A percentile compares a stretch with the other conserved stretches of the same genome.
These are phyloP conservation scores for Pachypsylla venusta DNA, from an alignment of 1,140 invertebrate species.

Conservation along the genomic window DNA sequence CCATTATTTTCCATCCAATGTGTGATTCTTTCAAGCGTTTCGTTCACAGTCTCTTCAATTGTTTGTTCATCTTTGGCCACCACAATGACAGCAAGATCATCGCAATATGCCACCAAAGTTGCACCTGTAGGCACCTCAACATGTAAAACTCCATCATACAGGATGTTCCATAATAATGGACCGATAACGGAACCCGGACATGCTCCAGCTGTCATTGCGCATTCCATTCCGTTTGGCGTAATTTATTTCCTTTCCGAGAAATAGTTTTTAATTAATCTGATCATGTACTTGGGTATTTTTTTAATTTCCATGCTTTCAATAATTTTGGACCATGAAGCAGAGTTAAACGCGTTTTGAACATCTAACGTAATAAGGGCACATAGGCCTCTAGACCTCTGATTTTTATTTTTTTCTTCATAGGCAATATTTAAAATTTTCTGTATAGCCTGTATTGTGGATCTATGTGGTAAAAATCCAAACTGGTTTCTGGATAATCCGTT, in stretches of 20 bases:
- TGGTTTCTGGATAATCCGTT: background rate
- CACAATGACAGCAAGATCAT: constrained; percentile 24
- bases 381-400: background rate
- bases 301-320: background rate
- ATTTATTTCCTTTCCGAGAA: background rate
- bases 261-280: background rate
- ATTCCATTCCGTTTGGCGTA: background rate
- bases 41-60: background rate
- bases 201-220: background rate
- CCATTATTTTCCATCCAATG: background rate
- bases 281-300: background rate
- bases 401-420: background rate
- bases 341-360: background rate
- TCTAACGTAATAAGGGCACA: background rate
- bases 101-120: constrained; percentile 23
- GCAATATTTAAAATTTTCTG: background rate
- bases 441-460: background rate
- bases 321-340: background rate
- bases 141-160: constrained; percentile 25
- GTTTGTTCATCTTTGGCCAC: background rate
- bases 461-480: background rate
- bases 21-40: background rate
- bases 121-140: constrained; percentile 20
- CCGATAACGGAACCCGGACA: constrained; percentile 26
- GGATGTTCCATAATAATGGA: constrained; percentile 27